phyloP scores from a whole-genome alignment of 2,888 invertebrate genomes.

The Chrysolina oricalcia region DNA sequence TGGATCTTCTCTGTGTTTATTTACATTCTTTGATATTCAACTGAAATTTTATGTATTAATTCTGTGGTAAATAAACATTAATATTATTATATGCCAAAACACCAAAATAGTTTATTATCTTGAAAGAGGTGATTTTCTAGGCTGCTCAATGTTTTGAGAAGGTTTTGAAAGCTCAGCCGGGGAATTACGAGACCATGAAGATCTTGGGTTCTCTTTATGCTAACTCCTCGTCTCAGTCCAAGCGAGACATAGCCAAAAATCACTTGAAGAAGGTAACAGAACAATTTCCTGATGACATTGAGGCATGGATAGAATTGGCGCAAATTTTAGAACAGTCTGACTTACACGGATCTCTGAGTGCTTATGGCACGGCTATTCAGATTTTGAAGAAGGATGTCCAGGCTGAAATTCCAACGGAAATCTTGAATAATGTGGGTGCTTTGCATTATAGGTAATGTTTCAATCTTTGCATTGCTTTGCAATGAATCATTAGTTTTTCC shows the following conservation, averaged over 20 bases:
- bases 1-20: too few species aligned
- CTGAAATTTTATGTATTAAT: too few species aligned
- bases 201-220: constrained; percentile 98
- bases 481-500: not conserved
- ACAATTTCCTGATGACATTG: constrained; percentile 97
- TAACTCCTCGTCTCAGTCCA: constrained; percentile 89
- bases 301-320: constrained; percentile 99
- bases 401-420: constrained; percentile 97
- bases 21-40: too few species aligned
- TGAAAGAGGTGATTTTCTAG: constrained; percentile 72
- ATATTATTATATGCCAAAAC: too few species aligned
- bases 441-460: constrained; percentile 81
- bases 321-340: constrained; percentile 98
- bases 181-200: constrained; percentile 99
- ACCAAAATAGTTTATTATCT: not conserved
- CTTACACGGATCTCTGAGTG: constrained; percentile 85
- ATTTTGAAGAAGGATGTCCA: constrained; percentile 94
- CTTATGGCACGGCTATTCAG: constrained; percentile 92
- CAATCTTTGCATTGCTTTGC: not conserved
- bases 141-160: constrained; percentile 99
- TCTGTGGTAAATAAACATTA: too few species aligned
- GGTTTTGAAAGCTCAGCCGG: constrained; percentile 96
- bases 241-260: constrained; percentile 93
- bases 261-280: constrained; percentile 96
- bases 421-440: constrained; percentile 97